These are phyloP conservation scores for Anguilla marmorata DNA, from an alignment of 2,797 vertebrate species.

Conservation along the genomic window DNA sequence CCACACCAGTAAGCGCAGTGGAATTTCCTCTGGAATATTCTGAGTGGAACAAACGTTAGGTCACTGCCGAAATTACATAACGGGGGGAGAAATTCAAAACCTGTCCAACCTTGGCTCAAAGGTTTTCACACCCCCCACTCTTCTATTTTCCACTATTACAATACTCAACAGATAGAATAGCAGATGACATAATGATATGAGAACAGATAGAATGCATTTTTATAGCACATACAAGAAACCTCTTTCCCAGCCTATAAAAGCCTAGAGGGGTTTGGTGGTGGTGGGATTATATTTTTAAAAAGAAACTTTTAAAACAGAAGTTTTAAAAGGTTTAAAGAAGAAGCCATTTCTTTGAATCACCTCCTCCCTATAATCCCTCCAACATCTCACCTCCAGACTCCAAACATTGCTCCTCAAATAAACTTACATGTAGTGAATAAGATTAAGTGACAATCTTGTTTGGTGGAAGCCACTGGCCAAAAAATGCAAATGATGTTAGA, in stretches of 20 bases:
- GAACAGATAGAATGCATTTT: background rate
- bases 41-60: slow-evolving; percentile 48
- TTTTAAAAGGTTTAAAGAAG: too few relatives aligned
- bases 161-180: background rate
- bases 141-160: slow-evolving; percentile 28
- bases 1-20: slow-evolving; percentile 51
- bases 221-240: background rate
- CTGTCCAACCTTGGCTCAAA: slow-evolving; percentile 39
- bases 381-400: background rate
- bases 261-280: background rate
- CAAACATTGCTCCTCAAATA: background rate
- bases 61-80: slow-evolving; percentile 55
- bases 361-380: background rate
- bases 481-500: slow-evolving; percentile 38
- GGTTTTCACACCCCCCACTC: slow-evolving; percentile 38
- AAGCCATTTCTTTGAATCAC: background rate
- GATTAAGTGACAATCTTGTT: slow-evolving; percentile 41
- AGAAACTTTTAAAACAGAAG: background rate
- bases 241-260: background rate
- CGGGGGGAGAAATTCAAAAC: slow-evolving; percentile 35
- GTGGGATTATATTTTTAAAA: background rate
- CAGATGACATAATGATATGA: too few relatives aligned
- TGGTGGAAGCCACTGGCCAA: slow-evolving; percentile 1
- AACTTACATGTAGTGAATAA: slow-evolving; percentile 23
- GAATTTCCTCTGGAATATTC: slow-evolving; percentile 65